These are phyloP conservation scores for Drosophila anceps DNA, from an alignment of 2,888 invertebrate species.

Conservation along the genomic window DNA sequence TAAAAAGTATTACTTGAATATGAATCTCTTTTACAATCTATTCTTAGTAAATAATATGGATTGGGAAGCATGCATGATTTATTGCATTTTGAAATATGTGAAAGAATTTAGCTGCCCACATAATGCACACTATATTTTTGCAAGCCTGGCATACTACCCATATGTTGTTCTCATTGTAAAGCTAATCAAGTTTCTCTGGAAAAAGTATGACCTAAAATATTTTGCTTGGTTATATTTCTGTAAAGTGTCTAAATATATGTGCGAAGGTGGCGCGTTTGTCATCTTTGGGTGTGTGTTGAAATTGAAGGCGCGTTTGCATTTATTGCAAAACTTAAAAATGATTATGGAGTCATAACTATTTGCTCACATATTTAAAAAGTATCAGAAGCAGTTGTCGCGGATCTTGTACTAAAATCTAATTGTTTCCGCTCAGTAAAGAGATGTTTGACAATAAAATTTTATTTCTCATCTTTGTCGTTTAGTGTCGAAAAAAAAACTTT, in stretches of 20 bases:
- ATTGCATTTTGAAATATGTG: neutral
- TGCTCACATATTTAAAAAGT: neutral
- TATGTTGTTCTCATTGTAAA: neutral
- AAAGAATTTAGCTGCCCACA: neutral
- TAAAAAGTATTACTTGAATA: no score
- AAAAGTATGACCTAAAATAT: conserved; percentile 3
- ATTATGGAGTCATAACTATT: neutral
- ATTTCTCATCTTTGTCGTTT: conserved; percentile 21
- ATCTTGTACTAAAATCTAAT: neutral
- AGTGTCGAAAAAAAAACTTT: conserved; percentile 41
- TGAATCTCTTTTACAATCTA: no score
- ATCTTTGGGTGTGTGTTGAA: neutral
- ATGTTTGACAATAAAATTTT: neutral
- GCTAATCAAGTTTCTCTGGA: neutral
- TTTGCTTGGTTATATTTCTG: neutral
- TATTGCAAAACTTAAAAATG: neutral
- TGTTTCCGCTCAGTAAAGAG: neutral
- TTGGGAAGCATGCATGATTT: no score
- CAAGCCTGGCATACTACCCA: no score
- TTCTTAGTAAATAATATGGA: neutral
- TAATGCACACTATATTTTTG: neutral
- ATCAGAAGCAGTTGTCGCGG: neutral
- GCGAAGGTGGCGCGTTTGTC: conserved; percentile 4
- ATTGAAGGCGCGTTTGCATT: neutral
- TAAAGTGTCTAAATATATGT: conserved; percentile 4